Percentiles rank a stretch among this genome's conserved stretches.
phyloP scores from a whole-genome alignment of 2,888 invertebrate species.

The Vanessa cardui region DNA sequence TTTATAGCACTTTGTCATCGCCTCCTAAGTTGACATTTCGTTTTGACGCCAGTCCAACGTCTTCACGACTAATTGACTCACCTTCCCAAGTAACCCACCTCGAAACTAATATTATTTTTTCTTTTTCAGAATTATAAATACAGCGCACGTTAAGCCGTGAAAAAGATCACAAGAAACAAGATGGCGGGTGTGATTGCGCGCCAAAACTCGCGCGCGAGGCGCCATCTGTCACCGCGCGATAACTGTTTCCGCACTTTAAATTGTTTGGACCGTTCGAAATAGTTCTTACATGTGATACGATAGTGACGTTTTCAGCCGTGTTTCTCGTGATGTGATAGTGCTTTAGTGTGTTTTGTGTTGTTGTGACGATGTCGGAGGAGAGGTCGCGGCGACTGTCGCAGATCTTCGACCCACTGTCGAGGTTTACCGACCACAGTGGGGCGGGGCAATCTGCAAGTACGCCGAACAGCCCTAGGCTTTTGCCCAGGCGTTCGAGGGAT shows the following conservation, averaged over 20 bases:
- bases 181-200: slow-evolving; percentile 72
- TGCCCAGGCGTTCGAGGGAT: slow-evolving; percentile 83
- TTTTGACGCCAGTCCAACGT: slow-evolving; percentile 60
- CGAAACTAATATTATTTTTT: slow-evolving; percentile 58
- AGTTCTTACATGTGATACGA: slow-evolving; percentile 65
- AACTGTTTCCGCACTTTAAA: slow-evolving; percentile 65
- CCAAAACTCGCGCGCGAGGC: slow-evolving; percentile 59
- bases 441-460: slow-evolving; percentile 83
- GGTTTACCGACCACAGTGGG: slow-evolving; percentile 86
- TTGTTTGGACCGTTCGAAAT: slow-evolving; percentile 70
- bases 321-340: slow-evolving; percentile 68
- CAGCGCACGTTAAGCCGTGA: slow-evolving; percentile 68
- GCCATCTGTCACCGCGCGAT: slow-evolving; percentile 65
- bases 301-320: slow-evolving; percentile 52
- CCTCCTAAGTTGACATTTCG: slow-evolving; percentile 46
- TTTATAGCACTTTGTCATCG: slow-evolving; percentile 29
- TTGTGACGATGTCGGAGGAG: slow-evolving; percentile 84
- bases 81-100: slow-evolving; percentile 65
- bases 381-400: slow-evolving; percentile 90
- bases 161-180: slow-evolving; percentile 67
- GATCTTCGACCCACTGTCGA: slow-evolving; percentile 91
- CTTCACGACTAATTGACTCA: slow-evolving; percentile 60
- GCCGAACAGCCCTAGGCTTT: slow-evolving; percentile 87
- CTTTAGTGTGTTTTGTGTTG: slow-evolving; percentile 60
- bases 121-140: slow-evolving; percentile 74